A percentile compares a stretch with the other conserved stretches of the same genome.
phyloP scores from a whole-genome alignment of 2,113 vertebrate genomes.

The Girardinichthys multiradiatus region DNA sequence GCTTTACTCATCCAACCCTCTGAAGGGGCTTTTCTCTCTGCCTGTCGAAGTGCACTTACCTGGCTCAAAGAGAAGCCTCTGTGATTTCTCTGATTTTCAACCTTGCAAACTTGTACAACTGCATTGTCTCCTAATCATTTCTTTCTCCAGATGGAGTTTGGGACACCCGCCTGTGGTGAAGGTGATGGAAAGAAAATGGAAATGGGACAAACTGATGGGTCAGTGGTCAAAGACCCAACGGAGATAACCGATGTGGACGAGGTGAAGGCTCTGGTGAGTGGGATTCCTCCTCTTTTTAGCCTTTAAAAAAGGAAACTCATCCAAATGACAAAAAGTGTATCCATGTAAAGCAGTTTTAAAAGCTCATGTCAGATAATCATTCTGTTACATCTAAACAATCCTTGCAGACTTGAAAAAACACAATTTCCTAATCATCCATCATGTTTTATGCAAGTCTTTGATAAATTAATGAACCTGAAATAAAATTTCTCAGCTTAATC shows the following conservation, averaged over 20 bases:
- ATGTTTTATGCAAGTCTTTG: not conserved
- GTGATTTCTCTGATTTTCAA: not conserved
- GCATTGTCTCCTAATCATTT: conserved; percentile 32
- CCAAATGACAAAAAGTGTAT: not conserved
- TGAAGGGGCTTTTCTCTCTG: conserved; percentile 34
- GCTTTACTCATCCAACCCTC: conserved; percentile 27
- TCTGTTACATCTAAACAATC: not conserved
- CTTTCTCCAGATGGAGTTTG: conserved; percentile 61
- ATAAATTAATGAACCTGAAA: not conserved
- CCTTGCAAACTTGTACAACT: not conserved
- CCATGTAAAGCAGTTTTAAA: not conserved
- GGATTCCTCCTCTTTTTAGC: not conserved
- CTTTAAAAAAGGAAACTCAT: not conserved
- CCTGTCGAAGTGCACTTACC: conserved; percentile 35
- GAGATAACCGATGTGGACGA: conserved; percentile 60
- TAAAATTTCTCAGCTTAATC: not conserved
- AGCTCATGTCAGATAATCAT: not conserved
- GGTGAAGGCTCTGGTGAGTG: conserved; percentile 75
- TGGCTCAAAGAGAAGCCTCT: conserved; percentile 12
- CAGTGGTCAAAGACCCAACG: conserved; percentile 48
- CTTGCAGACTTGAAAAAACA: not conserved
- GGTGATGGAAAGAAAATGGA: conserved; percentile 53
- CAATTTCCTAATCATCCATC: no score
- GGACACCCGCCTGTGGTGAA: conserved; percentile 18
- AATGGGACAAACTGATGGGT: conserved; percentile 36